Conservation (phyloP, 1,140 invertebrate genomes). For the Yoshiicerus persimilis region DNA sequence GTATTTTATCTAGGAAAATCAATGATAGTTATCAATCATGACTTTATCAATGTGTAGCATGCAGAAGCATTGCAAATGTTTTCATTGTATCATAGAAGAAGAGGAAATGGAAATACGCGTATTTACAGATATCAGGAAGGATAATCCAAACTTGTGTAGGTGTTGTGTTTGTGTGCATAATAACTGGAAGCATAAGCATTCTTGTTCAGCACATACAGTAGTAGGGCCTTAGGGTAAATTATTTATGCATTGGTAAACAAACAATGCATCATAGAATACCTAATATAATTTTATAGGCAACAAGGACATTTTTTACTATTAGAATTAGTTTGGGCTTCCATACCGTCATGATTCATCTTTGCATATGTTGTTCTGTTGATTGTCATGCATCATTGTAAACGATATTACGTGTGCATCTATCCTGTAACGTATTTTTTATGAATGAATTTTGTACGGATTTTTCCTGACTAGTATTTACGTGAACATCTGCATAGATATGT, state of each 20-base stretch:
- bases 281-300: not conserved
- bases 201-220: not conserved
- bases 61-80: not conserved
- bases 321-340: not conserved
- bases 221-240: not conserved
- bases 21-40: no score
- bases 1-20: no score
- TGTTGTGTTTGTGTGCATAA: not conserved
- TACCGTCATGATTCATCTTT: not conserved
- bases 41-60: no score
- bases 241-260: not conserved
- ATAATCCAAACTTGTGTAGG: not conserved
- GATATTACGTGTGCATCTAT: no score
- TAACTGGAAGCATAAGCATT: not conserved
- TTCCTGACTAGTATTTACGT: no score
- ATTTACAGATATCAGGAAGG: not conserved
- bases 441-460: no score
- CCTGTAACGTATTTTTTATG: not conserved
- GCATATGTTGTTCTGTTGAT: not conserved
- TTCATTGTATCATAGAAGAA: not conserved
- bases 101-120: not conserved
- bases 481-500: no score
- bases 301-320: not conserved
- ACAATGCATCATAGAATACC: not conserved
- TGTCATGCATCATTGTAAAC: not conserved